Conservation (phyloP, 2,113 vertebrate species). For the Chlorodrepanis virens region DNA sequence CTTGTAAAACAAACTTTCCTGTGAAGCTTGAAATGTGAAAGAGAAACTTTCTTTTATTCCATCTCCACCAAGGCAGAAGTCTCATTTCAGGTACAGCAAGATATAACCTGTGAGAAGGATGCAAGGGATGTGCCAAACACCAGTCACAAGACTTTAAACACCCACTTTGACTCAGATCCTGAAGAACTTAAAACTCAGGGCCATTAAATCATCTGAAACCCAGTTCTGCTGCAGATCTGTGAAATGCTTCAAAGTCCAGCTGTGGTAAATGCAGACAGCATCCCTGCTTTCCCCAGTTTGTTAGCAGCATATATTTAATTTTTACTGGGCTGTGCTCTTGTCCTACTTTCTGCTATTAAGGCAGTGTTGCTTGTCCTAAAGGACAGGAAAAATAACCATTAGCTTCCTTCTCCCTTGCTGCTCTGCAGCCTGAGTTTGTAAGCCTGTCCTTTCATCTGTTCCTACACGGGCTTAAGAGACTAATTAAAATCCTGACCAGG, state of each 20-base stretch:
- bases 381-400: neutral
- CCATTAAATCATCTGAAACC: neutral
- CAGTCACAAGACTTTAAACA: neutral
- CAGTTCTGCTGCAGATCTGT: neutral
- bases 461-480: neutral
- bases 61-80: neutral
- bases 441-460: conserved; percentile 23
- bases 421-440: neutral
- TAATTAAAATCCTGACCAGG: conserved; percentile 26
- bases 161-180: neutral
- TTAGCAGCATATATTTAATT: neutral
- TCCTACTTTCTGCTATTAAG: neutral
- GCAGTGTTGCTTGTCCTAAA: neutral
- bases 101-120: neutral
- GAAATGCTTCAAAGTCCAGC: neutral
- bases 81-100: neutral
- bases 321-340: neutral
- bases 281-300: neutral
- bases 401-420: neutral
- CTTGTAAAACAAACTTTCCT: neutral
- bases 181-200: neutral
- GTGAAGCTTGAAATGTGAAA: neutral
- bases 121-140: neutral
- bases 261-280: neutral
- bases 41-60: neutral